Base-by-base conservation (phyloP, 2,797 vertebrate species). In the Sebastes melanostomus region DNA sequence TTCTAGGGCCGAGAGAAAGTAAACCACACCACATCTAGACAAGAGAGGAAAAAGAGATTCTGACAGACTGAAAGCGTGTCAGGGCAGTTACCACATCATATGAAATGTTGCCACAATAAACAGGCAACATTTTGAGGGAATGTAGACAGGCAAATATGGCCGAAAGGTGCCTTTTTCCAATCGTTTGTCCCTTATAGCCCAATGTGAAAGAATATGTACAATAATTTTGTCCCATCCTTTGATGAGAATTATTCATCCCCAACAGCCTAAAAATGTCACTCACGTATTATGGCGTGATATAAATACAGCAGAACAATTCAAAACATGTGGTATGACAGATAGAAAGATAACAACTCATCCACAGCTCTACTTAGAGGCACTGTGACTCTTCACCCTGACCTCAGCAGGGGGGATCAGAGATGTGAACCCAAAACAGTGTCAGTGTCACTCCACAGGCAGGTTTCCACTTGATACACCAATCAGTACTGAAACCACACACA, bases 101-200 rank as follows among this genome's bases (percentile, higher is more conserved):
- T 30, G 56, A 70, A 82, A 85, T 66, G 68, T 56, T 76, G 72
- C 75, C 72, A 54, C 80, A 50, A 83, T 30, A 68, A 81, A 82
- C 42, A 60, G 80, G 76, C 81, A 77, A 85, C 68, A 54, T 62
- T 63, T 63, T 32, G 50, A 89, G 88, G 92, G 90, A 93, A 91
- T 90, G 89, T 88, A 77, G 84, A 74, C 0, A 30, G 82, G 80
- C 75, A 85, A 81, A 81, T 81, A 75, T 72, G 63, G 72, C 55
- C 1, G 3, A 65, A 68, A 76, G 34, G 65, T 27, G 50, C 77
- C 66, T 38, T 34, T 30, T 25, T 25, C 62, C 32, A 20, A 55
- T 73, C n/a, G 42, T 65, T 81, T 66, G 77, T 90, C 89, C 79
- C 85, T 86, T 82, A 65, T 63, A 81, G 46, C 77, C 69, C 75